Evolutionary conservation across 2,888 invertebrate genomes (phyloP), one percentile per base, ranked within the genome.

Genomic region (Unio pictorum): DNA sequence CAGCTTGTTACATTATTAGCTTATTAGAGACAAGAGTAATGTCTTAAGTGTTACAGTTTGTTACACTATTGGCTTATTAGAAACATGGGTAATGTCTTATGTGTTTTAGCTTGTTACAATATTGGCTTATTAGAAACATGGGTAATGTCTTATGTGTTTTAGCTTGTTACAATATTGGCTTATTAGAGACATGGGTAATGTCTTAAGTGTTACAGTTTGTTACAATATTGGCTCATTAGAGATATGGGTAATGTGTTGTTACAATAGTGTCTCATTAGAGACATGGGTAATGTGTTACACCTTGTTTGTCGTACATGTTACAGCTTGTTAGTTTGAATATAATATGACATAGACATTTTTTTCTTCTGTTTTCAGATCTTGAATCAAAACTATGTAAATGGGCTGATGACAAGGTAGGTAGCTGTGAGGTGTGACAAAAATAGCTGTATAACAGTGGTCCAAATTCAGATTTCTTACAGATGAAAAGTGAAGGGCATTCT

Each of bases 351-450:
- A 18, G 15, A 34, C 18, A 17, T 65, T 30, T 15, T 59, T 58
- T 45, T 56, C 68, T 34, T 70, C 63, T 64, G 26, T 64, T 80
- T 84, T 64, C 81, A 89, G 89, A 83, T 86, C 60, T 69, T 90
- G 67, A 90, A 90, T 76, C 88, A 89, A 80, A 90, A 90, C 74
- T 90, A 89, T 82, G 90, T 90, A 5, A 85, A 88, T 81, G 90
- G 90, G 6, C 77, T 81, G n/a, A 89, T 90, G 86, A 89, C 90
- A 55, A 87, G 88, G 89, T 89, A 78, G 68, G 76, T 66, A n/a
- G 28, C n/a, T 69, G 18, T 26, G n/a, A 20, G 57, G 34, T 8
- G 45, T 45, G 45, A 45, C 45, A 15, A 45, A 45, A 45, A 15
- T 45, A 45, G 11, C 15, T 15, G 4, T 45, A 15, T 15, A 45